These are phyloP conservation scores for Agrochola lota DNA, from an alignment of 2,888 invertebrate genomes.

Conservation along the genomic window DNA sequence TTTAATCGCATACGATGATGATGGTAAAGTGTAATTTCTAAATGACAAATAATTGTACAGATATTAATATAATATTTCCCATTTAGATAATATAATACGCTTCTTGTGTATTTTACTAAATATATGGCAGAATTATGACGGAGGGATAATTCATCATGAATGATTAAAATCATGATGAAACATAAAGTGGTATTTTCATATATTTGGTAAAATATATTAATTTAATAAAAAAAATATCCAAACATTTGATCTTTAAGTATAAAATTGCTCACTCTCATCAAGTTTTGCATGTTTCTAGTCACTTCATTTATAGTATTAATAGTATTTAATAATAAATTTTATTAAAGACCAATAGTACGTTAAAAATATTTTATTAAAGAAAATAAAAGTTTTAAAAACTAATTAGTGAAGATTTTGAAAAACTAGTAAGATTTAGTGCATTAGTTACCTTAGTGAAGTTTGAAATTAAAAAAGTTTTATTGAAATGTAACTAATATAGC, in stretches of 20 bases:
- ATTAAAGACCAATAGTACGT: slow-evolving; percentile 88
- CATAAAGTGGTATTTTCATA: slow-evolving; percentile 16
- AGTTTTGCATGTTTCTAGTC: slow-evolving; percentile 81
- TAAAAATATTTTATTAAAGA: slow-evolving; percentile 85
- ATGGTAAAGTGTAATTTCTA: slow-evolving; percentile 88
- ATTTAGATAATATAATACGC: slow-evolving; percentile 67
- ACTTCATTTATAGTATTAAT: slow-evolving; percentile 78
- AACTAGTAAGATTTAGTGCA: slow-evolving; percentile 79
- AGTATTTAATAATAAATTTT: slow-evolving; percentile 78
- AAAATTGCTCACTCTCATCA: slow-evolving; percentile 85
- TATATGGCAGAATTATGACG: slow-evolving; percentile 21
- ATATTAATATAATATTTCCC: slow-evolving; percentile 71
- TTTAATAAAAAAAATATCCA: slow-evolving; percentile 48
- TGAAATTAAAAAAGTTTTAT: slow-evolving; percentile 74
- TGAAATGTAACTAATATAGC: slow-evolving; percentile 75
- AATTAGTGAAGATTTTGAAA: slow-evolving; percentile 75
- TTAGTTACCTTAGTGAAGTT: slow-evolving; percentile 81
- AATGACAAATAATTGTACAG: slow-evolving; percentile 87
- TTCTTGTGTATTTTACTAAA: slow-evolving; percentile 65
- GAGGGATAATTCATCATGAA: background rate
- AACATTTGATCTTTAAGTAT: slow-evolving; percentile 67
- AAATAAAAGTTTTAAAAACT: slow-evolving; percentile 76
- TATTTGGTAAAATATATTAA: slow-evolving; percentile 51
- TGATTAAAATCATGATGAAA: background rate
- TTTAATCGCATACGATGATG: slow-evolving; percentile 66